Evolutionary conservation across 2,888 invertebrate genomes (phyloP).

Genomic region (Heliconius ismenius): DNA sequence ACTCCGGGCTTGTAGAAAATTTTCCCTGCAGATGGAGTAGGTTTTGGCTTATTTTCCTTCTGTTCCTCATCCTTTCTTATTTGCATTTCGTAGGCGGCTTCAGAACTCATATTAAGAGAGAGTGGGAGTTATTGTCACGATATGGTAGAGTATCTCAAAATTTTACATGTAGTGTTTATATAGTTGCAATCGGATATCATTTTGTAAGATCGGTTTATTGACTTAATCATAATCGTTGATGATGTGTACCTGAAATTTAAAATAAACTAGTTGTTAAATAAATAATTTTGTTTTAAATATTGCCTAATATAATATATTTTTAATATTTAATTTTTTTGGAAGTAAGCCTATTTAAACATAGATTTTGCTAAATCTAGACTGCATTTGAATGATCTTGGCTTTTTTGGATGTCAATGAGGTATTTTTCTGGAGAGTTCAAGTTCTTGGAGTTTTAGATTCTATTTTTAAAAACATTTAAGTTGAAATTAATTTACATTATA

Average conservation of each 20-base stretch:
- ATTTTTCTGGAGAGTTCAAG: neutral
- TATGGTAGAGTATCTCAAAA: constrained; percentile 43
- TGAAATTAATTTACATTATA: neutral
- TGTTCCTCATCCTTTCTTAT: constrained; percentile 56
- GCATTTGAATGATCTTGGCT: neutral
- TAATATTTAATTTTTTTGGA: no score
- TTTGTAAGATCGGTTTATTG: constrained; percentile 27
- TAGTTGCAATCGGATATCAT: constrained; percentile 38
- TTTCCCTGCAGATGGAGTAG: constrained; percentile 66
- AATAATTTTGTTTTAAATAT: no score
- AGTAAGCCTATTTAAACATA: neutral
- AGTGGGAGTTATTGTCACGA: constrained; percentile 53
- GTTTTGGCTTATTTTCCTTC: constrained; percentile 55
- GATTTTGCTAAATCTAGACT: neutral
- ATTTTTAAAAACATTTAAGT: no score
- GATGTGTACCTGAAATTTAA: constrained; percentile 41
- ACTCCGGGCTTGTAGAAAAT: constrained; percentile 77
- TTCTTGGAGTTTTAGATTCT: neutral
- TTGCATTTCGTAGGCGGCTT: constrained; percentile 71
- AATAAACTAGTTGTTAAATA: constrained; percentile 7
- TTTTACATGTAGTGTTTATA: constrained; percentile 19
- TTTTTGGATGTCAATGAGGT: neutral
- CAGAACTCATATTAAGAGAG: constrained; percentile 53
- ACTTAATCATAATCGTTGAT: constrained; percentile 38
- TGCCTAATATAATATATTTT: neutral